Conservation (phyloP, 1,140 invertebrate species). For the Penaeus vannamei region DNA sequence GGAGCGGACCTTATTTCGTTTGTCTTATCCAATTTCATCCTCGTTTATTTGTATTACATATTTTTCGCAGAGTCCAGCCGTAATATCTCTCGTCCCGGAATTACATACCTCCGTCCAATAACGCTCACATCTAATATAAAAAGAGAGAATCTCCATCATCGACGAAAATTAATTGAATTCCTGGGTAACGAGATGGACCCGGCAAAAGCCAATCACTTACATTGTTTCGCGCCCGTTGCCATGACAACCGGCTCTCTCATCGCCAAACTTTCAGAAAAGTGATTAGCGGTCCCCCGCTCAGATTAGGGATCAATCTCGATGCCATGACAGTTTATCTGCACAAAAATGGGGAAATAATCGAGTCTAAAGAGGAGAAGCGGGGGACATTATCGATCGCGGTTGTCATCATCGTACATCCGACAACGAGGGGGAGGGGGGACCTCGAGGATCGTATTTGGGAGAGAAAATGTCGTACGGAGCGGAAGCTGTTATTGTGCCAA, state of each 20-base stretch:
- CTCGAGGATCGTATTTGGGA: too few relatives aligned
- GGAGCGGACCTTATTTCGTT: too few relatives aligned
- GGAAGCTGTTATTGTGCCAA: too few relatives aligned
- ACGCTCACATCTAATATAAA: too few relatives aligned
- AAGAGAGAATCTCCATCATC: constrained; percentile 27
- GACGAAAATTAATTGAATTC: neutral
- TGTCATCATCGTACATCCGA: neutral
- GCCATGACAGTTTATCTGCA: constrained; percentile 46
- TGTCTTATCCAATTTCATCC: too few relatives aligned
- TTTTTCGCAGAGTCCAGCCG: too few relatives aligned
- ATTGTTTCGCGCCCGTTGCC: constrained; percentile 31
- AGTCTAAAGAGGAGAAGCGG: constrained; percentile 1
- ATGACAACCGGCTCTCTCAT: neutral
- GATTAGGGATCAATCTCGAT: constrained; percentile 51
- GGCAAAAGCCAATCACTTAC: constrained; percentile 41
- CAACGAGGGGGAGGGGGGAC: too few relatives aligned
- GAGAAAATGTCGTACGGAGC: too few relatives aligned
- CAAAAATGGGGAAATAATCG: constrained; percentile 52
- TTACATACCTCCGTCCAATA: too few relatives aligned
- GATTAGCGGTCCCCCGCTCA: constrained; percentile 39
- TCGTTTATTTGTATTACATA: too few relatives aligned
- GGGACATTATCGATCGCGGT: neutral
- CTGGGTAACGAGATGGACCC: neutral
- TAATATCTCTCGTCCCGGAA: too few relatives aligned
- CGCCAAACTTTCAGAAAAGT: constrained; percentile 50